phyloP scores from a whole-genome alignment of 2,113 vertebrate genomes.

The Chiloscyllium plagiosum region DNA sequence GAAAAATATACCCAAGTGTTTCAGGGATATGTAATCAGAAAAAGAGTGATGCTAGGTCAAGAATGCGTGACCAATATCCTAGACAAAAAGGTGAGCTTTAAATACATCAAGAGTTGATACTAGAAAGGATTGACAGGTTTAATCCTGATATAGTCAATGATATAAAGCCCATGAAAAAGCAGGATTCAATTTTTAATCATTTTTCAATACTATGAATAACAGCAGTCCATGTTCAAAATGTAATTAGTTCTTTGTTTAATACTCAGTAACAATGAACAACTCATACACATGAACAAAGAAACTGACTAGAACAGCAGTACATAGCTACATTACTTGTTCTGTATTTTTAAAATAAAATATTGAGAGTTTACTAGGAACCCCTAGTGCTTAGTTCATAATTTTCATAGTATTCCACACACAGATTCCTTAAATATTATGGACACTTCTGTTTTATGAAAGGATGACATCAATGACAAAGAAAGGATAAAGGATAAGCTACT shows the following conservation, averaged over 20 bases:
- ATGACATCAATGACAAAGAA: not conserved
- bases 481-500: not conserved
- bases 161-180: not conserved
- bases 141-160: not conserved
- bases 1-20: not conserved
- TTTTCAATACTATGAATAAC: not conserved
- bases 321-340: not conserved
- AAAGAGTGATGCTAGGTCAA: not conserved
- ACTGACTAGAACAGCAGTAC: not conserved
- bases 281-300: not conserved
- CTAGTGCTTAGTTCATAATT: not conserved
- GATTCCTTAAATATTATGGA: not conserved
- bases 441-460: not conserved
- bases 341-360: not conserved
- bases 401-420: not conserved
- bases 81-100: not conserved
- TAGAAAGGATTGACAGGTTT: not conserved
- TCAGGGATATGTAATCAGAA: not conserved
- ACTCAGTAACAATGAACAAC: slow-evolving; percentile 13
- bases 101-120: not conserved
- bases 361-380: not conserved
- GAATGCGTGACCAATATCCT: not conserved
- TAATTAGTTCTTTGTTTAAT: slow-evolving; percentile 27
- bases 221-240: slow-evolving; percentile 27
- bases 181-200: not conserved